Evolutionary conservation across 2,113 vertebrate genomes (phyloP).

Genomic region (Vireo altiloquus): DNA sequence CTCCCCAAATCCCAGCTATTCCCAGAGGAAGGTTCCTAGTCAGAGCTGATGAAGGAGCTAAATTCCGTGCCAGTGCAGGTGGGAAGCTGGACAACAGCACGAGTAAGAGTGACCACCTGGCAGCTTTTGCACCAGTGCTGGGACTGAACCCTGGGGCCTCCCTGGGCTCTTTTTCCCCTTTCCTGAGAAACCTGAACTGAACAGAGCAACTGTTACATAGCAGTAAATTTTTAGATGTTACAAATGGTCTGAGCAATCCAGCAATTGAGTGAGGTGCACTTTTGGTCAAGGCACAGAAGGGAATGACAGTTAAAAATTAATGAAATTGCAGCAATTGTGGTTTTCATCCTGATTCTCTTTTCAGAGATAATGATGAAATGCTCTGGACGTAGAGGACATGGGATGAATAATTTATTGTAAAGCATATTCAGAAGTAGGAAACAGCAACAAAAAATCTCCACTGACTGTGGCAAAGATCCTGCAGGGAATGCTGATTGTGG

Average conservation of each 20-base stretch:
- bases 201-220: not conserved
- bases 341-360: not conserved
- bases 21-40: not conserved
- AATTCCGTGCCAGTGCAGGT: not conserved
- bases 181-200: not conserved
- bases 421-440: not conserved
- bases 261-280: not conserved
- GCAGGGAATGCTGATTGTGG: not conserved
- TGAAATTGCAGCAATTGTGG: not conserved
- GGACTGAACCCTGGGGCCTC: not conserved
- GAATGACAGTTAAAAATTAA: not conserved
- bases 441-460: not conserved
- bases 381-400: not conserved
- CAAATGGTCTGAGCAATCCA: not conserved
- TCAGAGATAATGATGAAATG: not conserved
- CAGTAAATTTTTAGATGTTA: not conserved
- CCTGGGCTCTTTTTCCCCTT: accelerated
- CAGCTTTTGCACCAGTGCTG: not conserved
- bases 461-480: not conserved
- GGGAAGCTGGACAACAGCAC: not conserved
- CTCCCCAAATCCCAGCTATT: not conserved
- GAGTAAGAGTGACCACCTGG: not conserved
- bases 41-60: not conserved
- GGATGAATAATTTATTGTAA: not conserved
- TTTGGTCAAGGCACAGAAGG: not conserved